These are phyloP conservation scores for Zaprionus camerounensis DNA, from an alignment of 1,140 invertebrate species.

Conservation along the genomic window DNA sequence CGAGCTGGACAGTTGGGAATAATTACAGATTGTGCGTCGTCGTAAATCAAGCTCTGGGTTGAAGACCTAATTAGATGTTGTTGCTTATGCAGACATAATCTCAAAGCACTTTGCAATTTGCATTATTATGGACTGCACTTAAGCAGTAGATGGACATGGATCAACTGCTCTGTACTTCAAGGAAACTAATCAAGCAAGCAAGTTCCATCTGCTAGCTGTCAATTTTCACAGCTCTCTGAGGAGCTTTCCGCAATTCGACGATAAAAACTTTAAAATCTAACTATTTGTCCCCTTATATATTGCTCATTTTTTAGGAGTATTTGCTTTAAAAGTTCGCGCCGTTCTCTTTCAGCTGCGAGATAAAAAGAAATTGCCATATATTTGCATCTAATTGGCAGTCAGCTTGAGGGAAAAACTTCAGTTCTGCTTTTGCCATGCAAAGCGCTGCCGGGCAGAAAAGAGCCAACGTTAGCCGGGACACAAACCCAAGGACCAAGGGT, in stretches of 20 bases:
- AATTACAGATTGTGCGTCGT: slow-evolving; percentile 4
- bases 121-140: neutral
- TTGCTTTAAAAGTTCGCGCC: slow-evolving; percentile 6
- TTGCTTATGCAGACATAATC: neutral
- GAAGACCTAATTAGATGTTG: slow-evolving; percentile 1
- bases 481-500: neutral
- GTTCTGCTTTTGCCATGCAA: slow-evolving; percentile 42
- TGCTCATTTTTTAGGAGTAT: slow-evolving; percentile 25
- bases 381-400: slow-evolving; percentile 78
- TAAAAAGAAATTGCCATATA: slow-evolving; percentile 54
- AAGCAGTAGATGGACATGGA: neutral
- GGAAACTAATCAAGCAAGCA: neutral
- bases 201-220: neutral
- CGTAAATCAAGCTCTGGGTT: neutral
- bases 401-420: slow-evolving; percentile 55
- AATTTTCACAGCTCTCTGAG: neutral
- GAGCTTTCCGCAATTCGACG: neutral
- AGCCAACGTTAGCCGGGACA: slow-evolving; percentile 25
- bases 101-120: neutral
- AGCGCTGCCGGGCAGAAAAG: slow-evolving; percentile 38
- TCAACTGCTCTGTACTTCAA: neutral
- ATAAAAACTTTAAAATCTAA: slow-evolving; percentile 6
- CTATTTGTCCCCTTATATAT: slow-evolving; percentile 25
- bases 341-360: slow-evolving; percentile 12
- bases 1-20: slow-evolving; percentile 10